Evolutionary conservation across 2,797 vertebrate genomes (phyloP), one percentile per base, ranked within the genome.

Genomic region (Lagorchestes hirsutus): DNA sequence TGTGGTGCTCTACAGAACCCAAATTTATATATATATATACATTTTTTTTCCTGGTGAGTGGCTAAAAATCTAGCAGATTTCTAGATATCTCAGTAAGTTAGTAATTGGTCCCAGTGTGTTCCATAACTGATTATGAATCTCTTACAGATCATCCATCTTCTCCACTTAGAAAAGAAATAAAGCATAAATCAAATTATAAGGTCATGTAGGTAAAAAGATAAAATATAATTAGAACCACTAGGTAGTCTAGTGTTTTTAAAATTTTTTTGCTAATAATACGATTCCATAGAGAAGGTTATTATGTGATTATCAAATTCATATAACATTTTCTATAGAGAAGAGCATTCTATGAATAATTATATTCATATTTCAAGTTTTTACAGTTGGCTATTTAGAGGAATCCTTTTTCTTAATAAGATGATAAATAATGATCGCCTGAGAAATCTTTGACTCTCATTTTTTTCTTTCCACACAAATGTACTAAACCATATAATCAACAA

Each of bases 181-280:
- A 97, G 95, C 92, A 58, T 59, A 97, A 95, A 94, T 97, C 92
- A 98, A 97, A 98, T 97, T 93, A 93, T 95, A 92, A 94, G 96
- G 27, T 93, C 96, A 95, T 96, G n/a, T 91, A 82, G 31, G 56
- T 93, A 97, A 67, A 67, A 90, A 97, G 98, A 94, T 97, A 94
- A 91, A 96, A 59, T 91, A 90, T 97, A 96, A 59, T 97, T 98
- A 96, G 57, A 96, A 96, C 95, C 92, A 74, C 46, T 96, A 93
- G 50, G 74, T 24, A 82, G 22, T 87, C 74, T 50, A 27, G 0
- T 93, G 56, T 93, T 74, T 59, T 57, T 27, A 55, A 55, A 57
- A 92, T 94, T 94, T 94, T 96, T 92, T 95, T 95, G 28, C 91
- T 97, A 55, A 58, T 90, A 92, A 91, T 97, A 92, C 92, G 96